Base-by-base conservation (phyloP, 2,888 invertebrate genomes). In the Cerastoderma edule region DNA sequence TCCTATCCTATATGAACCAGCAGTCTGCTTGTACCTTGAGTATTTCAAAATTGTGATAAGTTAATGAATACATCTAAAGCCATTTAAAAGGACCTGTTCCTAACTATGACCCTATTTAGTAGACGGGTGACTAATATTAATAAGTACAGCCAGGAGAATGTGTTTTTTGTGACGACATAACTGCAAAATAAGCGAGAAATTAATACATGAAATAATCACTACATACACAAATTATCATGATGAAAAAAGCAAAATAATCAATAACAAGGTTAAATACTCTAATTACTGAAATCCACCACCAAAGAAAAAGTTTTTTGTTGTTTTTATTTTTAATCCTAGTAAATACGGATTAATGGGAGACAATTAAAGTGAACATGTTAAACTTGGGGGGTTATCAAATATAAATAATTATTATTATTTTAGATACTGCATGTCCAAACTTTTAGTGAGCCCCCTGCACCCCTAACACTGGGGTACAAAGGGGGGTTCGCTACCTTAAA, bases 171-270 rank as follows among this genome's bases (percentile, higher is more conserved):
- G 68, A 71, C 46, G 39, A 56, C 48, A 73, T 67, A n/a, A 78
- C 81, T 78, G 81, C 81, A 81, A 78, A 78, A 68, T 78, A 81
- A 78, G 78, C 75, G 57, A 73, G 44, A 76, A 71, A 78, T 78
- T 75, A 81, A 75, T 71, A 63, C 24, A 50, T 30, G 24, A 65
- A 65, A 28, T 24, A 28, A 30, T 60, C 78, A 78, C 78, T 74
- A 78, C 78, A 78, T 78, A 71, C 78, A 77, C 56, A 74, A 72
- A 35, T 67, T 72, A 32, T 67, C 60, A 68, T 68, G 22, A 57
- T 24, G n/a, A n/a, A n/a, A 68, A 68, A 57, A 46, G 53, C 48
- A 53, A 67, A 66, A 53, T 48, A 53, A 60, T 60, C 50, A 50
- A 50, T 22, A 60, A 72, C 75, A 67, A 70, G 80, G 76, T 80